These are phyloP conservation scores for Byasa hedistus DNA, from an alignment of 2,888 invertebrate species.

Conservation along the genomic window DNA sequence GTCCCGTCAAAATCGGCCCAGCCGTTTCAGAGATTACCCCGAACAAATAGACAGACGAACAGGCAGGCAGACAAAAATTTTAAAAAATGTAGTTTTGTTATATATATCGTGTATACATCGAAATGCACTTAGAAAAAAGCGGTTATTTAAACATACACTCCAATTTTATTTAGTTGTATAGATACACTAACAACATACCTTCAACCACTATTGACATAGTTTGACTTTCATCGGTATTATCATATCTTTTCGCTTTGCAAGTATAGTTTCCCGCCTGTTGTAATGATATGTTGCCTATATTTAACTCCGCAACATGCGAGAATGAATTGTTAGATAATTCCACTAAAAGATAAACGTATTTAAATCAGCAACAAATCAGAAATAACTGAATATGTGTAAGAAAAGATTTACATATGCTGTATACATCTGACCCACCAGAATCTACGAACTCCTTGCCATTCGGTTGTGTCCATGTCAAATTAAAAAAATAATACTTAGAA, in stretches of 20 bases:
- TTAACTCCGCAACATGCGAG: constrained; percentile 54
- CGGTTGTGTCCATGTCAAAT: constrained; percentile 54
- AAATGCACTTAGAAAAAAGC: too few relatives aligned
- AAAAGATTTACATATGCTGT: background rate
- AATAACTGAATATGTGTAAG: background rate
- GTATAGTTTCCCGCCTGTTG: constrained; percentile 53
- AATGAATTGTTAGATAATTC: constrained; percentile 40
- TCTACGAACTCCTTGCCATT: constrained; percentile 36
- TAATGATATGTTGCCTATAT: constrained; percentile 47
- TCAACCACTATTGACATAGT: constrained; percentile 48
- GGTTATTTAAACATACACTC: too few relatives aligned
- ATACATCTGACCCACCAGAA: constrained; percentile 40
- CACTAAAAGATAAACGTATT: constrained; percentile 43
- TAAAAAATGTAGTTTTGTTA: too few relatives aligned
- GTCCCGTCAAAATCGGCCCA: too few relatives aligned
- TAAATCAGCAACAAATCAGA: background rate
- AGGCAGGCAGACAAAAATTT: too few relatives aligned
- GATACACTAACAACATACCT: constrained; percentile 39
- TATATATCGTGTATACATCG: too few relatives aligned
- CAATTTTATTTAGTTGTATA: too few relatives aligned
- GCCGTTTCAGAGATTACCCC: too few relatives aligned
- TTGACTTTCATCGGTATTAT: constrained; percentile 38
- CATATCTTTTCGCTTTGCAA: constrained; percentile 47
- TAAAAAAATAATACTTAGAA: constrained; percentile 54
- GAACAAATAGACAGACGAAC: too few relatives aligned